These are phyloP conservation scores for Scomberomorus guttatus DNA, from an alignment of 2,797 vertebrate species.

Conservation along the genomic window DNA sequence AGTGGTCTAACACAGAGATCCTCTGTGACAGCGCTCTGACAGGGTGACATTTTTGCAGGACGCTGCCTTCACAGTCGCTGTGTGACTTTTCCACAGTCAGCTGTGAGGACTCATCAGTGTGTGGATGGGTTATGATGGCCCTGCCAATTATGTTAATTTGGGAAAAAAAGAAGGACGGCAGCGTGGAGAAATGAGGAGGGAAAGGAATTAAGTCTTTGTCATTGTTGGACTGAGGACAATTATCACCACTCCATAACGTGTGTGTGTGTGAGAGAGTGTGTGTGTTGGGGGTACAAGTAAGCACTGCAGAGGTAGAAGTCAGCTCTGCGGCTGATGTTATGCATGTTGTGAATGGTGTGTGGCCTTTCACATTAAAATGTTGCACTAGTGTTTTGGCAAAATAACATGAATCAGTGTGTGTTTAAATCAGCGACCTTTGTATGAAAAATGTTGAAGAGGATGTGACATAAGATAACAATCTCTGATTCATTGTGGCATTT, in stretches of 20 bases:
- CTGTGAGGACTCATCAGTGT: slow-evolving; percentile 24
- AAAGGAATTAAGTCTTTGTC: slow-evolving; percentile 38
- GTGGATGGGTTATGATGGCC: slow-evolving; percentile 41
- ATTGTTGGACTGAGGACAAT: slow-evolving; percentile 28
- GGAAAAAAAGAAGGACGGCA: not conserved
- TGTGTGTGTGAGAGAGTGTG: not conserved
- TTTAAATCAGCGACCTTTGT: not conserved
- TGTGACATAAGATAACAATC: not conserved
- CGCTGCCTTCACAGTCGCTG: not conserved
- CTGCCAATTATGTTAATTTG: slow-evolving; percentile 49
- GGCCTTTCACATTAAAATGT: not conserved
- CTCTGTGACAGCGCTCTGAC: slow-evolving; percentile 38
- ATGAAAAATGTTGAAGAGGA: not conserved
- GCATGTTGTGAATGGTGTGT: not conserved
- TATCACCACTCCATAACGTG: not conserved
- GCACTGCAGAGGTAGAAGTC: not conserved
- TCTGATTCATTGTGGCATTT: not conserved
- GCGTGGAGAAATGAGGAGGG: slow-evolving; percentile 13
- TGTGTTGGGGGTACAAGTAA: not conserved
- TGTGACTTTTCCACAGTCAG: slow-evolving; percentile 33
- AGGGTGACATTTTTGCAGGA: slow-evolving; percentile 47
- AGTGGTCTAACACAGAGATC: slow-evolving; percentile 33
- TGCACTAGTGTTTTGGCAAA: not conserved
- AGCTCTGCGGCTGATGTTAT: not conserved
- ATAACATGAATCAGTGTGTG: no score